Evolutionary conservation across 2,113 vertebrate species (phyloP).

Genomic region (Chionis minor): DNA sequence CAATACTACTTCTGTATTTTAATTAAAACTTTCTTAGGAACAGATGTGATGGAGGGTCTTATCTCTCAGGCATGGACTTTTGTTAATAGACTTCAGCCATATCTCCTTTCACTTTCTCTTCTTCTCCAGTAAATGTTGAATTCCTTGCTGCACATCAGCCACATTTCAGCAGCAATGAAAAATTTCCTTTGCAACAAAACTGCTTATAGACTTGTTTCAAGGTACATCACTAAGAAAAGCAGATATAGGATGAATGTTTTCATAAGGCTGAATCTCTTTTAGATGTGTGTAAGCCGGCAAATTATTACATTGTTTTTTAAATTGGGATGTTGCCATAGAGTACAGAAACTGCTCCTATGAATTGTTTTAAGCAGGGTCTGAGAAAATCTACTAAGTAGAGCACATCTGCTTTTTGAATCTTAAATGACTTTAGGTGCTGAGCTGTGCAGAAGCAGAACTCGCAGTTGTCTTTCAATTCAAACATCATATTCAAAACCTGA

Average conservation of each 20-base stretch:
- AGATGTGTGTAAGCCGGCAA: neutral
- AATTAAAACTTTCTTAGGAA: neutral
- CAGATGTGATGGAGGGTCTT: neutral
- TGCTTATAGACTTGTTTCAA: neutral
- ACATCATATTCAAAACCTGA: conserved; percentile 3
- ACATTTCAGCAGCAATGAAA: neutral
- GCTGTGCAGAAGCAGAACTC: neutral
- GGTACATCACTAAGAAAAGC: neutral
- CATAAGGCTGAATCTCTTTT: neutral
- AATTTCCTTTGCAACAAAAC: neutral
- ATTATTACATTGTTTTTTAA: neutral
- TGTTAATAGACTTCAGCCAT: neutral
- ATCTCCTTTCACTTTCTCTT: neutral
- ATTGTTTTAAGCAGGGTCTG: neutral
- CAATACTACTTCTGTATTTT: neutral
- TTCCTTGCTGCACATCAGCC: neutral
- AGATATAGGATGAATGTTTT: neutral
- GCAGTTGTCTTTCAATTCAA: neutral
- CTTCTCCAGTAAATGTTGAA: neutral
- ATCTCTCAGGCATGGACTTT: neutral
- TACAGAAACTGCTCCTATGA: neutral
- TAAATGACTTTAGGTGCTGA: neutral
- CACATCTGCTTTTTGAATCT: neutral
- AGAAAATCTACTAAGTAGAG: neutral
- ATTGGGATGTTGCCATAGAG: neutral